These are phyloP conservation scores for Melangyna quadrimaculata DNA, from an alignment of 2,888 invertebrate genomes.

Conservation along the genomic window DNA sequence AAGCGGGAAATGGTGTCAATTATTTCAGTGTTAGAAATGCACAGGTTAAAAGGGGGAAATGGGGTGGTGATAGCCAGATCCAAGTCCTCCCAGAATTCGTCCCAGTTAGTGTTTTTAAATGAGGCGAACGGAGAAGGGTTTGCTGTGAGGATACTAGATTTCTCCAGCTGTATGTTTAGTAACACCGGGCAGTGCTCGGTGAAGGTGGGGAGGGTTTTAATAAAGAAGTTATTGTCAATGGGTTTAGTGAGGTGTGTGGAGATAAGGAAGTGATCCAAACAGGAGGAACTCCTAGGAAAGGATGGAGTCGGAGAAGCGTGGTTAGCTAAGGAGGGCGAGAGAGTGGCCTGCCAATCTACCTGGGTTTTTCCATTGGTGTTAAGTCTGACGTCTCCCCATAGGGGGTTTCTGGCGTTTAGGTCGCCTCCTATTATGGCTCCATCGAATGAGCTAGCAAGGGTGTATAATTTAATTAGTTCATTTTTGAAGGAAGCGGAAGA, in stretches of 20 bases:
- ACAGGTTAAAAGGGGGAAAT: too few relatives aligned
- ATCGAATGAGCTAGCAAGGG: neutral
- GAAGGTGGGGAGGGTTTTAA: neutral
- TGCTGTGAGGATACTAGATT: neutral
- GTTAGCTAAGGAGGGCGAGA: too few relatives aligned
- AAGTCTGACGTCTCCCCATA: neutral
- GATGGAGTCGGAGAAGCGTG: too few relatives aligned
- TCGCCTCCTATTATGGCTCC: neutral
- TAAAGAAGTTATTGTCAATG: neutral
- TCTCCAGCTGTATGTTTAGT: neutral
- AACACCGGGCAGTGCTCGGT: neutral
- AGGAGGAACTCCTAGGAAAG: too few relatives aligned
- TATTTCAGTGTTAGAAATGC: too few relatives aligned
- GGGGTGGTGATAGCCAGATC: too few relatives aligned
- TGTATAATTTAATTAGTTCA: neutral
- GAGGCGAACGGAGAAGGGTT: neutral
- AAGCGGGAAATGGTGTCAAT: too few relatives aligned
- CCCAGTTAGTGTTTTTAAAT: too few relatives aligned
- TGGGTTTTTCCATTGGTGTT: too few relatives aligned
- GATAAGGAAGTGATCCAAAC: too few relatives aligned
- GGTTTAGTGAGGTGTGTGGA: neutral
- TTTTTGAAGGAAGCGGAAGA: neutral
- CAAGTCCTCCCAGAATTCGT: too few relatives aligned
- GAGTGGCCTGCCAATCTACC: too few relatives aligned
- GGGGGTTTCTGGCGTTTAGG: neutral